Evolutionary conservation across 2,888 invertebrate genomes (phyloP).

Genomic region (Hirtodrosophila alboralis): DNA sequence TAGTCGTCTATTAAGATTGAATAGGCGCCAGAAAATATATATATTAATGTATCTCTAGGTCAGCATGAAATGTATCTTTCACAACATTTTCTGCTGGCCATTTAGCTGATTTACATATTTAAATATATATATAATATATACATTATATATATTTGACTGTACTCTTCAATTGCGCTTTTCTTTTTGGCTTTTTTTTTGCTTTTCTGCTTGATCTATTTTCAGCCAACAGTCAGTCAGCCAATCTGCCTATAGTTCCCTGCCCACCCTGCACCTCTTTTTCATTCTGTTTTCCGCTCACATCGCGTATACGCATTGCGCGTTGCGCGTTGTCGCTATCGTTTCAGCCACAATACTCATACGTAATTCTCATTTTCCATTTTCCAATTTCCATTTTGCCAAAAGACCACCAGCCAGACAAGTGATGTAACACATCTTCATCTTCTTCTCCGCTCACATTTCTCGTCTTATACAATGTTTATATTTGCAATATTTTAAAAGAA

Average conservation of each 20-base stretch:
- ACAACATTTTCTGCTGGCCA: conserved; percentile 4
- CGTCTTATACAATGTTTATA: conserved; percentile 40
- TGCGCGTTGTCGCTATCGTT: conserved; percentile 26
- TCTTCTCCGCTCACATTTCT: conserved; percentile 1
- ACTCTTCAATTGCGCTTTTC: conserved; percentile 60
- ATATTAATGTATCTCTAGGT: conserved; percentile 58
- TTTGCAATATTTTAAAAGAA: conserved; percentile 14
- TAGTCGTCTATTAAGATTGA: conserved; percentile 36
- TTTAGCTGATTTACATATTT: conserved; percentile 1
- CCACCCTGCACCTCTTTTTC: not conserved
- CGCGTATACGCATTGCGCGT: conserved; percentile 51
- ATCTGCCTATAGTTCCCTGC: not conserved
- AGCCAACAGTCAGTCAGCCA: conserved; percentile 44
- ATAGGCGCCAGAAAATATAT: conserved; percentile 47
- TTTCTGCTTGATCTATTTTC: conserved; percentile 81
- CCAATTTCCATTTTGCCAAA: conserved; percentile 33
- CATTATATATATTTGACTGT: conserved; percentile 31
- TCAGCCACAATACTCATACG: conserved; percentile 38
- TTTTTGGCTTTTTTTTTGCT: conserved; percentile 22
- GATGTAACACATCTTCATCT: conserved; percentile 48
- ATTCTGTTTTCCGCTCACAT: conserved; percentile 8
- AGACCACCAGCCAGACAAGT: conserved; percentile 35
- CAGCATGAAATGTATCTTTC: conserved; percentile 51
- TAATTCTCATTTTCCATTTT: conserved; percentile 37
- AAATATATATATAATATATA: conserved; percentile 6